Evolutionary conservation across 1,140 invertebrate genomes (phyloP).

Genomic region (honey bee (Apis mellifera)): DNA sequence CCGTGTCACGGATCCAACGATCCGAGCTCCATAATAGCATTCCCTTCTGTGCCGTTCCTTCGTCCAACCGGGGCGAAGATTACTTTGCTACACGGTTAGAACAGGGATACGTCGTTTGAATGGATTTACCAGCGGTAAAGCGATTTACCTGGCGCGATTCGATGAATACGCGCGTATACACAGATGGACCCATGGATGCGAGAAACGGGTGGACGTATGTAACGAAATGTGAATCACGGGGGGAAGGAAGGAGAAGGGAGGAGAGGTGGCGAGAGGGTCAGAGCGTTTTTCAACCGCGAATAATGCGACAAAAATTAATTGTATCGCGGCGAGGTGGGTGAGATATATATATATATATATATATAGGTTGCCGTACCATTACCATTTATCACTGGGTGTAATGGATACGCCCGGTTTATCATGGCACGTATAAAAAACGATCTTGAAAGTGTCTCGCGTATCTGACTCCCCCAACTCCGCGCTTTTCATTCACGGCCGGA

Average conservation of each 20-base stretch:
- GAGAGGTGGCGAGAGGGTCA: neutral
- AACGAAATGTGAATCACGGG: neutral
- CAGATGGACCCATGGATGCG: neutral
- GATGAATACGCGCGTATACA: neutral
- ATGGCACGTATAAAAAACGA: conserved; percentile 33
- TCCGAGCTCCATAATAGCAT: too few relatives aligned
- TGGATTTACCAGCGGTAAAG: conserved; percentile 3
- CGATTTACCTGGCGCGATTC: conserved; percentile 35
- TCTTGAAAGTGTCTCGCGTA: conserved; percentile 42
- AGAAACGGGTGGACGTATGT: neutral
- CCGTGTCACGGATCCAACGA: neutral
- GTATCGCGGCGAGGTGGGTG: conserved; percentile 12
- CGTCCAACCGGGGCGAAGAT: neutral
- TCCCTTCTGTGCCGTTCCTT: neutral
- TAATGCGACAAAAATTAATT: conserved; percentile 51
- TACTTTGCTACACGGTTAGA: conserved; percentile 17
- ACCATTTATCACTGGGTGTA: conserved; percentile 43
- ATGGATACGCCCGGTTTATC: conserved; percentile 49
- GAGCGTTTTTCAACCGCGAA: conserved; percentile 42
- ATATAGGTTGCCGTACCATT: conserved; percentile 11
- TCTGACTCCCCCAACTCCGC: neutral
- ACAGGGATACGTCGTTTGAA: conserved; percentile 25
- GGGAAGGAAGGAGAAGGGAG: neutral
- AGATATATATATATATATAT: neutral
- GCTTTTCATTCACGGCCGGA: conserved; percentile 10